Base-by-base conservation (phyloP, 2,797 vertebrate species). In the Chaetophractus vellerosus region DNA sequence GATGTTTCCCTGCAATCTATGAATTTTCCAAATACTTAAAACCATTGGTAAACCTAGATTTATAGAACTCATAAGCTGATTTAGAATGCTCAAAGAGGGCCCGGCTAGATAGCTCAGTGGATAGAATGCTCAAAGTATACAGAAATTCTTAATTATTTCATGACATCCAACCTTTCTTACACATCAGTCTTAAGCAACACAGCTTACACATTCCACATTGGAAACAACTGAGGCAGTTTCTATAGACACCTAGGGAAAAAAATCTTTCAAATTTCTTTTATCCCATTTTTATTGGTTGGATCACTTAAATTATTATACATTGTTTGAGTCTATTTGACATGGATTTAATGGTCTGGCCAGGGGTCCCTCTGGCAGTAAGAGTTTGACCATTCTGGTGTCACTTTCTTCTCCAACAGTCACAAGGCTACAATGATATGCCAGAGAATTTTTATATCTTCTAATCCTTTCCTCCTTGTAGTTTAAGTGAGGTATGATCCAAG, bases 1-100 rank as follows among this genome's bases (percentile, higher is more conserved):
- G 5, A 64, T 69, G 3, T 50, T 78, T 82, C 28, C 14, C 2
- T 55, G 57, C 33, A 88, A 84, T 81, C 19, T 71, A 75, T 19
- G 6, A 15, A 69, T 81, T 83, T 93, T 78, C 16, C 24, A 89
- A 91, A 86, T 72, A 75, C 24, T 90, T 84, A 86, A 86, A 31
- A 75, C 3, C 9, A 36, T 33, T 36, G 18, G 66, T 36, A 23
- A 36, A 2, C 66, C 61, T 81, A 48, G 12, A 71, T 2, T 50
- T 18, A 3, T 86, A 74, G 11, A 31, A 31, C 11, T 66, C 31
- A 78, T 36, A 4, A 85, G 16, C 8, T 88, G 74, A 84, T 45
- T 31, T 50, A 48, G 28, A 83, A 88, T 78, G 72, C 12, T 82
- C 57, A 79, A 91, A 95, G 48, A n/a, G n/a, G n/a, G n/a, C n/a